Percentiles rank a stretch among this genome's conserved stretches.
Evolutionary conservation across 2,113 vertebrate genomes (phyloP).

Genomic region (Alethe diademata): DNA sequence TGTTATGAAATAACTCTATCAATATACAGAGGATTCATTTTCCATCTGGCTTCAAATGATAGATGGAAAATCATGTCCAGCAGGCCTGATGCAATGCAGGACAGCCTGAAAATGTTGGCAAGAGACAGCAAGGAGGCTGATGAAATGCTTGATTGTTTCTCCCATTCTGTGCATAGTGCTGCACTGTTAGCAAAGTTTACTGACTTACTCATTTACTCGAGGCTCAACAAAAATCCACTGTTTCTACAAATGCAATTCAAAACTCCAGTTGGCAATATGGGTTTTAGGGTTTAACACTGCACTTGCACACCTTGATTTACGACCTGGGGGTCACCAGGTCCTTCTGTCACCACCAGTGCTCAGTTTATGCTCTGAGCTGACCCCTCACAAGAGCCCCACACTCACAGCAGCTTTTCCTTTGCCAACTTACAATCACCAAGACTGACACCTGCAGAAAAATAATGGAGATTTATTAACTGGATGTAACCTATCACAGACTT

Average conservation of each 20-base stretch:
- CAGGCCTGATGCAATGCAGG: slow-evolving; percentile 25
- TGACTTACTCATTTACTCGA: not conserved
- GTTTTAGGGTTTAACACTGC: not conserved
- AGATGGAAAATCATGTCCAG: not conserved
- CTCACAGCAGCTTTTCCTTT: not conserved
- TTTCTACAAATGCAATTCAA: not conserved
- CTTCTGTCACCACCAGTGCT: accelerated
- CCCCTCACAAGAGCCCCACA: not conserved
- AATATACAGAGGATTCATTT: not conserved
- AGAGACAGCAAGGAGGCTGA: not conserved
- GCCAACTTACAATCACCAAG: not conserved
- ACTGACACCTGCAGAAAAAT: not conserved
- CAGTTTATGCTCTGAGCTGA: not conserved
- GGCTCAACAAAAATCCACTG: slow-evolving; percentile 9
- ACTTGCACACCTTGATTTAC: not conserved
- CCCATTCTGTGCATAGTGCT: slow-evolving; percentile 20
- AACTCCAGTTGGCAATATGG: not conserved
- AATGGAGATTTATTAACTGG: not conserved
- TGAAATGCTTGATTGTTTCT: slow-evolving; percentile 27
- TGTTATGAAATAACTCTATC: not conserved
- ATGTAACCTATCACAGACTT: not conserved
- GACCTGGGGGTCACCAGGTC: not conserved
- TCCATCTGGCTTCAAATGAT: not conserved
- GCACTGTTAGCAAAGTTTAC: not conserved
- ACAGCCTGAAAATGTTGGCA: not conserved